Evolutionary conservation across 2,797 vertebrate genomes (phyloP).

Genomic region (Pseudochaenichthys georgianus): DNA sequence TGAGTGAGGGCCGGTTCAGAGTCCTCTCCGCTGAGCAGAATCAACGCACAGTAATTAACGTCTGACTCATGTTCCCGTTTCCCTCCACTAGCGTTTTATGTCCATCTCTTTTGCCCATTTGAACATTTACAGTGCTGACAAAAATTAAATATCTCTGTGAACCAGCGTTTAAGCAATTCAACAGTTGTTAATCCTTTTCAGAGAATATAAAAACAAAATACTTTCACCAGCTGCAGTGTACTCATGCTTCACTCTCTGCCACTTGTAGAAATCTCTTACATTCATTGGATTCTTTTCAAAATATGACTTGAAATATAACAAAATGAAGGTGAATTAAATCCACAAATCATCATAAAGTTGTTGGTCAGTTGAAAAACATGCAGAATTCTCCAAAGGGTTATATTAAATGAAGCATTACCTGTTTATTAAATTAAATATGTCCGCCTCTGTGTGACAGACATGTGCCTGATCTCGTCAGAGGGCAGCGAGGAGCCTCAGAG

Average conservation of each 20-base stretch:
- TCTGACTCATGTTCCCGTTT: conserved; percentile 33
- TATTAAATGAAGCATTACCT: too few relatives aligned
- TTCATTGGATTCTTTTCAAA: too few relatives aligned
- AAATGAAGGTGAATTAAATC: not conserved
- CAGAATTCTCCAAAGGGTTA: too few relatives aligned
- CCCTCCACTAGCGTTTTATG: not conserved
- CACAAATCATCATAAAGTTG: not conserved
- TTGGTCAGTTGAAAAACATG: not conserved
- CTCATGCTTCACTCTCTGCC: not conserved
- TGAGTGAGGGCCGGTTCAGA: conserved; percentile 7
- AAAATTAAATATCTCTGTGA: not conserved
- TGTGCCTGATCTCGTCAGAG: conserved; percentile 87
- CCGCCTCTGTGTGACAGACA: conserved; percentile 80
- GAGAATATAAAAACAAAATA: not conserved
- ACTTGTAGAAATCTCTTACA: not conserved
- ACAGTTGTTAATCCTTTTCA: too few relatives aligned
- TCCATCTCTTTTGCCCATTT: not conserved
- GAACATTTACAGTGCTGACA: not conserved
- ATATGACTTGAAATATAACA: not conserved
- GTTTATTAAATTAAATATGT: not conserved
- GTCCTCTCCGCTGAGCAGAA: conserved; percentile 1
- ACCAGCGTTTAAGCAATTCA: not conserved
- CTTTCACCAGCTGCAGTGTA: not conserved
- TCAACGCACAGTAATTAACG: not conserved
- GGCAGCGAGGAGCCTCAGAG: conserved; percentile 88